Conservation (phyloP, 2,113 vertebrate species). For the Chionis minor region DNA sequence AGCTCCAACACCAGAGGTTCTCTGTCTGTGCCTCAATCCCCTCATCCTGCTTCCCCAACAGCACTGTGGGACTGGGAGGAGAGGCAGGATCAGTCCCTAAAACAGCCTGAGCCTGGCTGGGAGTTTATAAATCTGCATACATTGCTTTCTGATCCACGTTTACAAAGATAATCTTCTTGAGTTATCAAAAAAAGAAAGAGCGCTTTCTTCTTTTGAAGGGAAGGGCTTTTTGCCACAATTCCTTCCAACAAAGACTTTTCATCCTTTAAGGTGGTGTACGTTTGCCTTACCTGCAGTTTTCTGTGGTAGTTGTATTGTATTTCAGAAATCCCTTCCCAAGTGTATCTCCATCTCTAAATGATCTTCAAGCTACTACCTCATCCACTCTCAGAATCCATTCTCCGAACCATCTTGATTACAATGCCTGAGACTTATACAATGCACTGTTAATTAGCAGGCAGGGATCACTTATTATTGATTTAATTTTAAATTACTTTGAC, state of each 20-base stretch:
- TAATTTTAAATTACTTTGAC: background rate
- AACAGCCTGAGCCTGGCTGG: background rate
- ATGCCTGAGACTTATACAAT: background rate
- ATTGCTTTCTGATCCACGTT: background rate
- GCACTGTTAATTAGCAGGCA: background rate
- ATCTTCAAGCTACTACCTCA: background rate
- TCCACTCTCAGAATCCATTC: background rate
- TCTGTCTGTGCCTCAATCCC: rapidly evolving
- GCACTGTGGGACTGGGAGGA: background rate
- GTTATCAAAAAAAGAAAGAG: background rate
- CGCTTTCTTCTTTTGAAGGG: background rate
- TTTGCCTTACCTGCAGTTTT: background rate
- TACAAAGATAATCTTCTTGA: background rate
- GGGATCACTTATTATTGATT: slow-evolving; percentile 13
- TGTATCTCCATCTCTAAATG: background rate
- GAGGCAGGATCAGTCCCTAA: background rate
- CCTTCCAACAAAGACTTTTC: background rate
- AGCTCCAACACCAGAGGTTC: background rate
- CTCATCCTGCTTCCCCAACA: rapidly evolving
- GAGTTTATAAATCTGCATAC: background rate
- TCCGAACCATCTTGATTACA: background rate
- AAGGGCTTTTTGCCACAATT: background rate
- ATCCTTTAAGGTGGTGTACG: background rate
- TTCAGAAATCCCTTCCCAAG: background rate
- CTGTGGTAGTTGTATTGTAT: background rate